Evolutionary conservation across 2,113 vertebrate genomes (phyloP), one percentile per base, ranked within the genome.

Genomic region (Oriolus oriolus): DNA sequence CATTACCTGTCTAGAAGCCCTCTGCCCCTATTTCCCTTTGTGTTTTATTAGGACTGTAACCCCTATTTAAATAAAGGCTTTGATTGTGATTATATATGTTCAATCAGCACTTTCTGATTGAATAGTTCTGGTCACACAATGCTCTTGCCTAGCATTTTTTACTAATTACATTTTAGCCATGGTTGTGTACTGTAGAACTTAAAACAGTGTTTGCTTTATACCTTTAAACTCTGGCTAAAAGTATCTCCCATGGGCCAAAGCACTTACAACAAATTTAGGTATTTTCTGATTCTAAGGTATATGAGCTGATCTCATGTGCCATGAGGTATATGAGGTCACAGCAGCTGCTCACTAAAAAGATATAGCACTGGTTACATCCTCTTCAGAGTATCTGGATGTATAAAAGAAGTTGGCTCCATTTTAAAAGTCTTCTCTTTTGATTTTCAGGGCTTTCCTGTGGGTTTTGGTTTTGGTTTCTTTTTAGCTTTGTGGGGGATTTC

Each of bases 11-110:
- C 94, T 97, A 97, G 95, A 95, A 98, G 98, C 97, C 98, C 98
- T 98, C 97, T 98, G 97, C 97, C 98, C 98, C 97, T 97, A 96
- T 97, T 98, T 98, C 98, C 98, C 97, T 98, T 98, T 98, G 97
- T 98, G 98, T 98, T 98, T 98, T 98, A 98, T 98, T 98, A 98
- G 98, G 97, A 98, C 97, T 98, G 97, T 98, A 98, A 98, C 98
- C 98, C 97, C 98, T 98, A 98, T 98, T 98, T 98, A 98, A 98
- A 98, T 98, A 98, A 98, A 98, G 97, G 97, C 98, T 98, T 98
- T 98, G 97, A 98, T 98, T 98, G 98, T 97, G 98, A 96, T 98
- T 98, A 97, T 98, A 97, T 98, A 97, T 98, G 98, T 98, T 98
- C 98, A 98, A 98, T 98, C 98, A 98, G 98, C 98, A 98, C 95